Conservation (phyloP, 1,140 invertebrate species). For the Aethina tumida region DNA sequence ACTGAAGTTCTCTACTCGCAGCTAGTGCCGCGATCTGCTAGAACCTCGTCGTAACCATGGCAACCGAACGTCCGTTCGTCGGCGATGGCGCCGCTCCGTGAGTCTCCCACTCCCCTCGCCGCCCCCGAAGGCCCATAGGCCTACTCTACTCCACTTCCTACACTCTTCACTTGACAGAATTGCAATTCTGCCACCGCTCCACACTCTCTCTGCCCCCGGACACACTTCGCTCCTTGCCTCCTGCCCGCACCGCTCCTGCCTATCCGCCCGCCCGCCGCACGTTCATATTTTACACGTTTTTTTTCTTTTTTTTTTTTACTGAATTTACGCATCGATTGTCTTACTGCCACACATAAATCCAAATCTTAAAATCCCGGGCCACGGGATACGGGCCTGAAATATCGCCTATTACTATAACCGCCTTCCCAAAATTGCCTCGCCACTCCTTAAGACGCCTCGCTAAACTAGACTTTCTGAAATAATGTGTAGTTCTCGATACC, state of each 20-base stretch:
- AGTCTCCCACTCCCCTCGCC: conserved; percentile 12
- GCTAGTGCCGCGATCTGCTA: conserved; percentile 18
- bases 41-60: conserved; percentile 22
- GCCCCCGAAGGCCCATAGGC: conserved; percentile 9
- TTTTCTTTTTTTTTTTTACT: no score
- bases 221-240: neutral
- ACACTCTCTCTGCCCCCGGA: neutral
- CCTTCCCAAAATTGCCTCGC: no score
- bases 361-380: no score
- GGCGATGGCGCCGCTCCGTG: conserved; percentile 29
- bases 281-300: conserved; percentile 13
- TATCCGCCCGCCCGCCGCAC: neutral
- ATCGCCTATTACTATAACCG: no score
- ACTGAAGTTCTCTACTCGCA: conserved; percentile 17
- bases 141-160: conserved; percentile 17
- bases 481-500: no score
- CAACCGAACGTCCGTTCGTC: conserved; percentile 23
- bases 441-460: no score
- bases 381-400: no score
- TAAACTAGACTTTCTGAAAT: no score
- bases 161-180: conserved; percentile 4
- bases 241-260: conserved; percentile 1
- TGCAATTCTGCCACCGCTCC: conserved; percentile 2
- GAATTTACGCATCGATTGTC: no score
- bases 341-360: no score